Evolutionary conservation across 1,140 invertebrate genomes (phyloP), one percentile per base, ranked within the genome.

Genomic region (Drosophila guanche): DNA sequence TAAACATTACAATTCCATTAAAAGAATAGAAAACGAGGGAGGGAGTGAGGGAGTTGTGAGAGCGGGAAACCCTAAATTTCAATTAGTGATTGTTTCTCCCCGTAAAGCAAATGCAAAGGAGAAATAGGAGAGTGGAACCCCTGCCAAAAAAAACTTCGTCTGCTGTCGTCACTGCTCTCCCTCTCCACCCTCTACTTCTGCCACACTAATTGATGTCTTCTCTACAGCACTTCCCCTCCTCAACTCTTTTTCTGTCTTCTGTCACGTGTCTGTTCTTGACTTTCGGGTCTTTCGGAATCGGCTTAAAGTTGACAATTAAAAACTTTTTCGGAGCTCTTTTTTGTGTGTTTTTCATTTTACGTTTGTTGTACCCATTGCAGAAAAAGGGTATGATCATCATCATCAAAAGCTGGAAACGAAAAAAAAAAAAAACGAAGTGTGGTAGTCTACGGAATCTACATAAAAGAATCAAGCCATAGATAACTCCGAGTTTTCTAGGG

Each of bases 301-400:
- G 77, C 73, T 85, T 73, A 85, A 85, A 85, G 80, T 85, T 85
- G 80, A 85, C 80, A 85, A 85, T 85, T 85, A 85, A 85, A 84
- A 85, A 85, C 74, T 85, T 84, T 68, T 40, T 63, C n/a, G 56
- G 46, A 55, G 56, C 29, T 55, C 50, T 27, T 52, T 52, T 52
- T 71, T 66, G 48, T 59, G 68, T 67, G 57, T 68, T 61, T 57
- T 45, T 52, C 40, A 48, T 46, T 75, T 43, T 63, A 54, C 20
- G 7, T 50, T 46, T 79, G 42, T 69, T 55, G 68, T 51, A 62
- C 42, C 29, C 50, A 41, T 54, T 55, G 22, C 67, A 20, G 6
- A 40, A 8, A 33, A 8, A 33, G 8, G 29, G 29, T 33, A 33
- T 33, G 8, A 33, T 33, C 29, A 2, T 3, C 29, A 3, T 8